A percentile compares a stretch with the other conserved stretches of the same genome.
Evolutionary conservation across 1,140 invertebrate species (phyloP).

Genomic region (Listronotus bonariensis): DNA sequence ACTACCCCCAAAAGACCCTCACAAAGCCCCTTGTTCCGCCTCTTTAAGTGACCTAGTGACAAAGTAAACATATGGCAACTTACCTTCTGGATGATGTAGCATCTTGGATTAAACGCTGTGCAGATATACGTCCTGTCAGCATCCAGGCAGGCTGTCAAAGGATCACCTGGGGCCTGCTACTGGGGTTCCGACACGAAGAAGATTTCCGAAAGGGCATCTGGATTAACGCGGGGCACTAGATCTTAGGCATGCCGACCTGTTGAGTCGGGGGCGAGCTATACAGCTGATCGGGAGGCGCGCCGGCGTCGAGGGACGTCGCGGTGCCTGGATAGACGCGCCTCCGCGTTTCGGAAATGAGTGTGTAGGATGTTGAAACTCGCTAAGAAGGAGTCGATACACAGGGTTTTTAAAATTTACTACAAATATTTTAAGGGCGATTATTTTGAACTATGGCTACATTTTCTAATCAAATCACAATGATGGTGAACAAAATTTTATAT

Average conservation of each 20-base stretch:
- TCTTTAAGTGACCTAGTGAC: not conserved
- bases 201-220: constrained; percentile 52
- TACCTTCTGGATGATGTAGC: constrained; percentile 68
- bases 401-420: not conserved
- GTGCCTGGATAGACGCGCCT: constrained; percentile 8
- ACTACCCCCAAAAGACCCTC: not conserved
- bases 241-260: constrained; percentile 54
- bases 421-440: not conserved
- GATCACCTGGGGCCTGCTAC: constrained; percentile 50
- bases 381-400: not conserved
- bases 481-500: constrained; percentile 21
- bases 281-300: constrained; percentile 50
- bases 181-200: constrained; percentile 15
- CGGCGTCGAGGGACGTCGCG: constrained; percentile 32
- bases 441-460: too few relatives aligned
- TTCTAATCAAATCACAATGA: constrained; percentile 4
- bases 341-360: too few relatives aligned
- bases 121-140: constrained; percentile 65
- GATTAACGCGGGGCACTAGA: constrained; percentile 35
- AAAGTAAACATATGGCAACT: constrained; percentile 39
- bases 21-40: not conserved
- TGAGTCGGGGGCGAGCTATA: constrained; percentile 48
- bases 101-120: constrained; percentile 63
- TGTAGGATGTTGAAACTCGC: too few relatives aligned
- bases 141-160: constrained; percentile 60